phyloP scores from a whole-genome alignment of 2,797 vertebrate species.

The Coregonus sp. region DNA sequence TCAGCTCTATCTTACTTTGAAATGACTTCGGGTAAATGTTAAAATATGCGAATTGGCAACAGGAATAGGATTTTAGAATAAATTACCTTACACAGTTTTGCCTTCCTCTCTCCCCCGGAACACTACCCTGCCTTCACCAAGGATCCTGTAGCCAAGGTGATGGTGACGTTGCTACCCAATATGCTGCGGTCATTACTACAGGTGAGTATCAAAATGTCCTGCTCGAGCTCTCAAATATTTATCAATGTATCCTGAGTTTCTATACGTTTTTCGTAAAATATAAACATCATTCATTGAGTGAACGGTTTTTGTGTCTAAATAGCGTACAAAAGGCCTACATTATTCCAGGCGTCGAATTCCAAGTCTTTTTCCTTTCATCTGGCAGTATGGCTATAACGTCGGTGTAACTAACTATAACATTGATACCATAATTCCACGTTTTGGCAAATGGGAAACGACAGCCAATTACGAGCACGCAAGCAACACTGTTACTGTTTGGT shows the following conservation, averaged over 20 bases:
- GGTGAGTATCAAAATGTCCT: not conserved
- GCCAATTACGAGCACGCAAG: not conserved
- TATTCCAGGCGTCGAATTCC: not conserved
- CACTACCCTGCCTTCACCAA: slow-evolving; percentile 34
- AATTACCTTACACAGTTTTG: slow-evolving; percentile 60
- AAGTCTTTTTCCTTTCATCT: not conserved
- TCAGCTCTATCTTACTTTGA: not conserved
- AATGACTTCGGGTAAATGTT: not conserved
- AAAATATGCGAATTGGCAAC: not conserved
- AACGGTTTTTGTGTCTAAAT: too few species aligned
- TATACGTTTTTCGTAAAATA: not conserved
- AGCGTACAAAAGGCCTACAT: too few species aligned
- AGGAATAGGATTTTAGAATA: not conserved
- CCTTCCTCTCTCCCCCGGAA: slow-evolving; percentile 44
- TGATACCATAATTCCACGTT: slow-evolving; percentile 28
- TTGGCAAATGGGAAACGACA: slow-evolving; percentile 10
- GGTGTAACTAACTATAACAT: not conserved
- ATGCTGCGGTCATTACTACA: not conserved
- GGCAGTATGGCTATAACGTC: not conserved
- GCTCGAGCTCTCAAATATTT: not conserved
- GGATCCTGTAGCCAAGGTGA: slow-evolving; percentile 1
- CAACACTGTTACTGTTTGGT: slow-evolving; percentile 24
- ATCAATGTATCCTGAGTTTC: not conserved
- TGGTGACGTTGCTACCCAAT: not conserved
- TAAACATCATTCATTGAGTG: not conserved